Percentiles rank a stretch among this genome's conserved stretches.
Evolutionary conservation across 2,113 vertebrate genomes (phyloP).

Genomic region (Pelobates fuscus): DNA sequence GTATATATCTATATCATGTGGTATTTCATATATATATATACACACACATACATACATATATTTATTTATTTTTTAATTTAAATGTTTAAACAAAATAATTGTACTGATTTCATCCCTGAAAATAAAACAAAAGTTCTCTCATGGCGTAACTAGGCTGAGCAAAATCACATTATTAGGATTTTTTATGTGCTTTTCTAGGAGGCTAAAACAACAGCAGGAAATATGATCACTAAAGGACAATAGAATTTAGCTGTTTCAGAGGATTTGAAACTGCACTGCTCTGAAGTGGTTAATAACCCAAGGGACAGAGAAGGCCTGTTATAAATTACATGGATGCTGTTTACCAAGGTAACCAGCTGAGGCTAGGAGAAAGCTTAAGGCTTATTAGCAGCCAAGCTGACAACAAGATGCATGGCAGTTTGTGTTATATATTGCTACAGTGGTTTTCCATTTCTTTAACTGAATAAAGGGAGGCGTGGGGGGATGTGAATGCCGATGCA

Average conservation of each 20-base stretch:
- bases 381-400: conserved; percentile 46
- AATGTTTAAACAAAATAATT: not conserved
- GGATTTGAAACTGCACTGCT: conserved; percentile 16
- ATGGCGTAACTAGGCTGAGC: not conserved
- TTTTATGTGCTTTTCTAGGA: conserved; percentile 1
- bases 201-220: conserved; percentile 25
- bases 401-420: conserved; percentile 46
- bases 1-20: too few species aligned
- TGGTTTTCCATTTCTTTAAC: conserved; percentile 40
- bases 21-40: too few species aligned
- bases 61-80: not conserved
- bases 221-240: conserved; percentile 33
- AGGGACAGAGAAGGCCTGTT: conserved; percentile 33
- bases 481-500: conserved; percentile 18
- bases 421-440: conserved; percentile 44
- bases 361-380: conserved; percentile 44
- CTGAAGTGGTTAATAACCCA: conserved; percentile 44
- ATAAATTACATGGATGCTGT: conserved; percentile 45
- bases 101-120: not conserved
- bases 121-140: not conserved
- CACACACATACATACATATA: too few species aligned
- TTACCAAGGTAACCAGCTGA: conserved; percentile 48
- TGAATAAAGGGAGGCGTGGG: conserved; percentile 22
- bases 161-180: not conserved
- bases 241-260: conserved; percentile 32